phyloP scores from a whole-genome alignment of 2,797 vertebrate genomes.

The Rhinophrynus dorsalis region DNA sequence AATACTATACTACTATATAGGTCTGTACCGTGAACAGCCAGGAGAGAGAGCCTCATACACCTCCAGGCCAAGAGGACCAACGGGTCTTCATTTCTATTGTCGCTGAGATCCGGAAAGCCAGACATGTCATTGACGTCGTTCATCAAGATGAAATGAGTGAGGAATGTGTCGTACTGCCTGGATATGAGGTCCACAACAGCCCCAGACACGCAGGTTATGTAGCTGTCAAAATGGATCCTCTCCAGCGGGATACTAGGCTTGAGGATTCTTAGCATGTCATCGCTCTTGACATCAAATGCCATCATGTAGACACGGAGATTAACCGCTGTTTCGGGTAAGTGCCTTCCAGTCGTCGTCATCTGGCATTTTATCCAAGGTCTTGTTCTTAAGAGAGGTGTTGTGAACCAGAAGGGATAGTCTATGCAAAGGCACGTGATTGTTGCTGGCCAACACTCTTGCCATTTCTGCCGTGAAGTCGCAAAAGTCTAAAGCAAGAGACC shows the following conservation, averaged over 20 bases:
- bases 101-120: slow-evolving; percentile 92
- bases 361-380: slow-evolving; percentile 85
- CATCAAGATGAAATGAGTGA: slow-evolving; percentile 94
- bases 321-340: slow-evolving; percentile 84
- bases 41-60: slow-evolving; percentile 87
- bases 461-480: slow-evolving; percentile 93
- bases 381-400: slow-evolving; percentile 85
- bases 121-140: slow-evolving; percentile 86
- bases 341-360: slow-evolving; percentile 94
- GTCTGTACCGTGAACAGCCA: slow-evolving; percentile 95
- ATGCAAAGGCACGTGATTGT: slow-evolving; percentile 86
- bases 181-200: slow-evolving; percentile 93
- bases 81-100: slow-evolving; percentile 94
- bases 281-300: slow-evolving; percentile 91
- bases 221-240: slow-evolving; percentile 96
- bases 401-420: slow-evolving; percentile 94
- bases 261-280: slow-evolving; percentile 90
- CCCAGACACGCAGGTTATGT: slow-evolving; percentile 86
- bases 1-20: no score
- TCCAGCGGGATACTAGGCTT: slow-evolving; percentile 96
- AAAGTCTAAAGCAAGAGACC: slow-evolving; percentile 92
- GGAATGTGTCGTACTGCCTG: slow-evolving; percentile 95
- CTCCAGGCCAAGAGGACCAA: slow-evolving; percentile 93
- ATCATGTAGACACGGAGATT: slow-evolving; percentile 95
- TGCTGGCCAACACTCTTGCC: slow-evolving; percentile 86